Base-by-base conservation (phyloP, 2,888 invertebrate genomes). In the Mylabris sibirica region DNA sequence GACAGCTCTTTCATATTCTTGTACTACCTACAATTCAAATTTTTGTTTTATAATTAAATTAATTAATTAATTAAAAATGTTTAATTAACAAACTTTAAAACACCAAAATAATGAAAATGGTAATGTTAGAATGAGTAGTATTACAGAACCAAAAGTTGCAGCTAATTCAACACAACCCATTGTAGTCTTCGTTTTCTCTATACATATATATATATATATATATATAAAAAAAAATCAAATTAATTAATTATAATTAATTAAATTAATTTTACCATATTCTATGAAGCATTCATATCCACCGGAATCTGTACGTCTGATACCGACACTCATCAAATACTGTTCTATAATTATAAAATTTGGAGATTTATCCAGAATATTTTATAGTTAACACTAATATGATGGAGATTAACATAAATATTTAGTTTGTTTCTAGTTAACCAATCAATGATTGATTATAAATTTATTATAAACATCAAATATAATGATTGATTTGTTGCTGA, bases 1-100 rank as follows among this genome's bases (percentile, higher is more conserved):
- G 0, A 96, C 95, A 2, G 94, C 93, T 78, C 96, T 87, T 83
- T 95, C 95, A 80, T 94, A 95, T 82, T 95, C 95, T 80, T 94
- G 93, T 0, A 94, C 94, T 6, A 94, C 93, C 91, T 91, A 74
- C 8, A 81, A 79, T 69, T 38, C 30, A 60, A 63, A 66, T 64
- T n/a, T n/a, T n/a, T n/a, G n/a, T n/a, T n/a, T n/a, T n/a, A n/a
- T 35, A 57, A 41, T 5, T 6, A 14, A 44, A 24, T 30, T 24
- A 59, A 65, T 26, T 38, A 9, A 17, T 57, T 17, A 26, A 49
- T 20, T 49, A 41, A 57, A n/a, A n/a, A n/a, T n/a, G n/a, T n/a
- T 35, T 66, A 53, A 11, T 38, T 17, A 64, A 38, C 85, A 87
- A 30, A 92, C 92, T 89, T 95, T 95, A 83, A 95, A 94, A 84